Conservation (phyloP, 2,113 vertebrate species). For the Felis chaus region DNA sequence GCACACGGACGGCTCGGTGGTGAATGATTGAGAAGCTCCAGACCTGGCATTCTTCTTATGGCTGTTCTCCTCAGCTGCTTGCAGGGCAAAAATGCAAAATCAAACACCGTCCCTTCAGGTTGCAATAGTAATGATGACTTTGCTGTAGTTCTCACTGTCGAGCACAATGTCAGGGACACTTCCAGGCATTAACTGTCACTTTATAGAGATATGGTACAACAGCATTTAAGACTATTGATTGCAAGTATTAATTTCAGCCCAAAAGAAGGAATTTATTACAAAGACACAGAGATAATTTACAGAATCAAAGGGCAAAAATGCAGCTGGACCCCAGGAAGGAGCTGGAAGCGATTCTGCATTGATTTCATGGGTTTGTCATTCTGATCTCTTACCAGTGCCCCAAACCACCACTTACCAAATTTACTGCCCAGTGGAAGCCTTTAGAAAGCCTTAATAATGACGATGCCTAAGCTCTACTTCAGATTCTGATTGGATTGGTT, state of each 20-base stretch:
- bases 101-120: not conserved
- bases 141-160: not conserved
- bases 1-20: rapidly evolving
- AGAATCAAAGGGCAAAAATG: not conserved
- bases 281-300: not conserved
- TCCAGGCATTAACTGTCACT: not conserved
- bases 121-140: not conserved
- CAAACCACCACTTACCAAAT: not conserved
- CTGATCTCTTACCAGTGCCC: not conserved
- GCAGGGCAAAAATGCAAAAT: not conserved
- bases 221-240: not conserved
- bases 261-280: not conserved
- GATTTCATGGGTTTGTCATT: not conserved
- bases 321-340: not conserved
- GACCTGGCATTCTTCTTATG: not conserved
- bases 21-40: not conserved
- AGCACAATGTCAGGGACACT: not conserved
- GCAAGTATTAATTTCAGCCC: not conserved
- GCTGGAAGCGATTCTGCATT: rapidly evolving
- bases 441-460: not conserved
- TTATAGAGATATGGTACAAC: not conserved
- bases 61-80: not conserved
- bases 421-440: too few species aligned
- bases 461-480: not conserved
- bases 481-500: not conserved